Percentiles rank a stretch among this genome's conserved stretches.
Conservation (phyloP, 2,888 invertebrate species). For the Acanthosoma haemorrhoidale region DNA sequence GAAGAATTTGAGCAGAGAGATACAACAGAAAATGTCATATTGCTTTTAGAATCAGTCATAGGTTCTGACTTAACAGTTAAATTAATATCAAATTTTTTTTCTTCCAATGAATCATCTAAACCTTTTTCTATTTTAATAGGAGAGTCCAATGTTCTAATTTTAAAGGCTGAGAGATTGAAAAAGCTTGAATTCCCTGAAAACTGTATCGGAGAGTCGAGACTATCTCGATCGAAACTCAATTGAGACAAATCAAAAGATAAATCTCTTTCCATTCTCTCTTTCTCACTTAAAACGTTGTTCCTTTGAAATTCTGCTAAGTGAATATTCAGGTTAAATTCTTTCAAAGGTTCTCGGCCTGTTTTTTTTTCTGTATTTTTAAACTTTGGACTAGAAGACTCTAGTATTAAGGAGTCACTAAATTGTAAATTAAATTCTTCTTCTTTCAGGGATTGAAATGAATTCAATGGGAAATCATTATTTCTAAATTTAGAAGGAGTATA, state of each 20-base stretch:
- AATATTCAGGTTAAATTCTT: constrained; percentile 13
- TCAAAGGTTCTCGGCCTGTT: constrained; percentile 11
- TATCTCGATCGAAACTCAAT: constrained; percentile 11
- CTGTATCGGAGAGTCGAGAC: neutral
- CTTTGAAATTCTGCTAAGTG: neutral
- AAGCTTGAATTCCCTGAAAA: neutral
- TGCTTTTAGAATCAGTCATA: neutral
- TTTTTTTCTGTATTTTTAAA: neutral
- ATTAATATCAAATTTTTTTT: neutral
- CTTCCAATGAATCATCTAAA: neutral
- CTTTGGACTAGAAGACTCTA: neutral
- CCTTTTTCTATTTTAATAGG: neutral
- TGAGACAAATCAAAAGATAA: neutral
- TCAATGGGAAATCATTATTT: neutral
- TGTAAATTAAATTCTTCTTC: neutral
- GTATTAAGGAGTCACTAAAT: neutral
- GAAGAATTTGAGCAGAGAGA: neutral
- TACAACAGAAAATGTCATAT: neutral
- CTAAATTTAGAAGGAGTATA: neutral
- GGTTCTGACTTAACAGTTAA: neutral
- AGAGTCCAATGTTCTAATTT: neutral
- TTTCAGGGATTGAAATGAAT: neutral
- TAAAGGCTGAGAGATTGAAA: neutral
- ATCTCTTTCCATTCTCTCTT: neutral
- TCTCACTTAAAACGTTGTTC: neutral